Base-by-base conservation (phyloP, 2,797 vertebrate genomes). In the Tolypeutes matacus region DNA sequence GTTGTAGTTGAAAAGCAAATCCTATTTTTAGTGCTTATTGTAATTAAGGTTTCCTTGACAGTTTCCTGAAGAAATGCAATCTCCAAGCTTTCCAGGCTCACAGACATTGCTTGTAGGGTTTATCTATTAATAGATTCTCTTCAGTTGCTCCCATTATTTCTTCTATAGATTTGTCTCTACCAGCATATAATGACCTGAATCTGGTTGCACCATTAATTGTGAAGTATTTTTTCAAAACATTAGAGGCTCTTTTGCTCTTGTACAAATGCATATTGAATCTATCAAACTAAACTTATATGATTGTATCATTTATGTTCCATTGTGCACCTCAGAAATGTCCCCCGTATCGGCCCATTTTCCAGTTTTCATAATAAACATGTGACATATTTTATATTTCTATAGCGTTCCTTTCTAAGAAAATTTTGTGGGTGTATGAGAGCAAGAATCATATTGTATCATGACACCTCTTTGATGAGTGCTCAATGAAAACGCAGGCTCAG, bases 141-240 rank as follows among this genome's bases (percentile, higher is more conserved):
- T 95, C 49, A 8, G 2, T 80, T 89, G 36, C 78, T 81, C 93
- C 94, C 82, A n/a, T 72, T 94, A 0, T 70, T 21, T 96, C 93
- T 97, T 51, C 80, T 93, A 65, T 31, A 78, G 78, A 76, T 97
- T 97, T 97, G 96, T 95, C 95, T 98, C 96, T 95, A 88, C 90
- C 88, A 90, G 69, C 90, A 97, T 90, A 96, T 97, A 97, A 93
- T 34, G 94, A 98, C 98, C 97, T 94, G 67, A 97, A 96, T 62
- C 84, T 70, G 94, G 95, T 96, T 94, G 91, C 97, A 93, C 88
- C 97, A 96, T 97, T 97, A 98, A 97, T 98, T 97, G 97, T 95
- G 96, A 97, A 97, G 95, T 95, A 96, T 97, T 96, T 94, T 98
- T 98, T 95, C 95, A 97, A 97, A 97, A 95, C 98, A 97, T 98